A percentile compares a stretch with the other conserved stretches of the same genome.
Conservation (phyloP, 1,140 invertebrate species). For the Physella acuta region DNA sequence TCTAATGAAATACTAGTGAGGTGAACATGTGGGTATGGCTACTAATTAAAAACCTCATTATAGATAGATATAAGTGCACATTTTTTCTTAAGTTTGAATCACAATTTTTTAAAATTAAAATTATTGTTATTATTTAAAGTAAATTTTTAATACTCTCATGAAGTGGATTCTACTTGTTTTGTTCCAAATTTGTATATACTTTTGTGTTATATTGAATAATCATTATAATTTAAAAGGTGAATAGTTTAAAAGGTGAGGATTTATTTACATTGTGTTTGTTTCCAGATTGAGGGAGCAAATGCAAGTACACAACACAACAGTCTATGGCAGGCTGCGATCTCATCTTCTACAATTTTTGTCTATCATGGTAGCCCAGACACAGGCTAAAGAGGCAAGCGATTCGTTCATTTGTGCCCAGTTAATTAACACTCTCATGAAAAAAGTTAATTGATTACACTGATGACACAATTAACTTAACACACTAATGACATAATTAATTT, state of each 20-base stretch:
- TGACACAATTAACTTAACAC: not conserved
- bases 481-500: not conserved
- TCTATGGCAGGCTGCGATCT: slow-evolving; percentile 33
- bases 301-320: slow-evolving; percentile 42
- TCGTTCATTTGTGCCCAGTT: not conserved
- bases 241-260: not conserved
- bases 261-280: slow-evolving; percentile 13
- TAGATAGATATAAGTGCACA: too few species aligned
- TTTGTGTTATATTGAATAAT: not conserved
- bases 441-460: not conserved
- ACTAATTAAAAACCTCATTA: too few species aligned
- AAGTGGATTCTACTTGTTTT: not conserved
- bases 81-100: too few species aligned
- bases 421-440: not conserved
- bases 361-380: slow-evolving; percentile 41
- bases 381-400: slow-evolving; percentile 41
- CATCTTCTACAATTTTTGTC: slow-evolving; percentile 48
- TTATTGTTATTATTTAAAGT: not conserved
- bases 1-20: too few species aligned
- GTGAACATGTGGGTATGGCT: too few species aligned
- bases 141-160: not conserved
- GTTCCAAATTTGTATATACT: not conserved
- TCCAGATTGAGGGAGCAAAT: slow-evolving; percentile 47
- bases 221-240: not conserved
- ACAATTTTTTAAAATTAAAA: too few species aligned